Percentiles rank a stretch among this genome's conserved stretches.
Conservation (phyloP, 2,113 vertebrate species). For the Platycercus adscitus region DNA sequence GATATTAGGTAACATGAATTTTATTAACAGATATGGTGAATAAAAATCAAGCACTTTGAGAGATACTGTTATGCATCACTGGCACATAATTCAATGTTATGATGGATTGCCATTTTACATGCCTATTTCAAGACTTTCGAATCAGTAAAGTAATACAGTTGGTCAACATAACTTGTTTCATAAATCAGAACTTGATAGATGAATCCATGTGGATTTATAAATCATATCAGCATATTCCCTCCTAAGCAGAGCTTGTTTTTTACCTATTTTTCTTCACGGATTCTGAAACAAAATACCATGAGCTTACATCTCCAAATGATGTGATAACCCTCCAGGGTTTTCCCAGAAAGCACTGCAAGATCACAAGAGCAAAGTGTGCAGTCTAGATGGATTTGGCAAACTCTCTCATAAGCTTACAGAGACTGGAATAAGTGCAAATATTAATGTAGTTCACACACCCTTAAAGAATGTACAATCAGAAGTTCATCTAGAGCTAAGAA, state of each 20-base stretch:
- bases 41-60: not conserved
- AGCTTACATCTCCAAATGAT: slow-evolving; percentile 21
- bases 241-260: slow-evolving; percentile 2
- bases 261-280: not conserved
- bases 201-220: slow-evolving; percentile 37
- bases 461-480: not conserved
- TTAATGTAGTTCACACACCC: not conserved
- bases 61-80: not conserved
- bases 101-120: not conserved
- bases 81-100: not conserved
- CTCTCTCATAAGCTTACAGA: not conserved
- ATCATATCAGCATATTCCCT: slow-evolving; percentile 34
- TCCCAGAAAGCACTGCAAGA: not conserved
- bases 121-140: slow-evolving; percentile 10
- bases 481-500: not conserved
- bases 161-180: slow-evolving; percentile 28
- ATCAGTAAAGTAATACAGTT: not conserved
- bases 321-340: not conserved
- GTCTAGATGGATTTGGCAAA: not conserved
- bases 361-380: not conserved
- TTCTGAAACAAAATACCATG: slow-evolving; percentile 1
- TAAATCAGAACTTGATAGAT: slow-evolving; percentile 52
- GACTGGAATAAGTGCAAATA: not conserved
- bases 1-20: not conserved
- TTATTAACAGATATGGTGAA: not conserved